A percentile compares a stretch with the other conserved stretches of the same genome.
These are phyloP conservation scores for Sycobia sp. DNA, from an alignment of 1,140 invertebrate genomes.

Conservation along the genomic window DNA sequence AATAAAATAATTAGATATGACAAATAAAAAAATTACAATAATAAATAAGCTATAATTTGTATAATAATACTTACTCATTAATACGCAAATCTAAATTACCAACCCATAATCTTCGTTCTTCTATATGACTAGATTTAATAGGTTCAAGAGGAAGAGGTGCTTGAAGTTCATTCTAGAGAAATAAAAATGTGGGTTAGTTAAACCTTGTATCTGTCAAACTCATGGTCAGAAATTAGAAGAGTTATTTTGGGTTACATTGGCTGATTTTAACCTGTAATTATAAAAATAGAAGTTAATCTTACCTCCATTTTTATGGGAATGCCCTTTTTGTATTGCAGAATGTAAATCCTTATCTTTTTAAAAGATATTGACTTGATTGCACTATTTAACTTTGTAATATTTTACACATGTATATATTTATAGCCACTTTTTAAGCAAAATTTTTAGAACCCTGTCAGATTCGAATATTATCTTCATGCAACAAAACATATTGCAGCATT, in stretches of 20 bases:
- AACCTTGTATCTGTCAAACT: background rate
- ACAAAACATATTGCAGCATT: too few species aligned
- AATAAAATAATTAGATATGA: conserved; percentile 44
- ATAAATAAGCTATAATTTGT: conserved; percentile 4
- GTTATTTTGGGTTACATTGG: background rate
- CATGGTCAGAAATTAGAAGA: background rate
- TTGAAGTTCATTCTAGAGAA: conserved; percentile 36
- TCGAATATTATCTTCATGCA: too few species aligned
- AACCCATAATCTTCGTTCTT: conserved; percentile 83
- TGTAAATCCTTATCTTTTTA: conserved; percentile 14
- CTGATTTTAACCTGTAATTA: background rate
- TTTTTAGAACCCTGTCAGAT: too few species aligned
- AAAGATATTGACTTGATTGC: conserved; percentile 18
- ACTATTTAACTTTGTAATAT: background rate
- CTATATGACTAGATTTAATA: conserved; percentile 63
- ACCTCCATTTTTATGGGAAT: conserved; percentile 22
- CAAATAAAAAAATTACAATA: conserved; percentile 9
- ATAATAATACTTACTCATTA: conserved; percentile 83
- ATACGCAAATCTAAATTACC: conserved; percentile 86
- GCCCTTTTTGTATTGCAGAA: background rate
- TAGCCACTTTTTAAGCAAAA: conserved; percentile 10
- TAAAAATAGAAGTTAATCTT: background rate
- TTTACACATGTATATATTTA: conserved; percentile 20
- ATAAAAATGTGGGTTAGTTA: background rate
- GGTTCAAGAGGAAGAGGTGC: conserved; percentile 67